Evolutionary conservation across 2,113 vertebrate species (phyloP), one percentile per base, ranked within the genome.

Genomic region (Ictalurus furcatus): DNA sequence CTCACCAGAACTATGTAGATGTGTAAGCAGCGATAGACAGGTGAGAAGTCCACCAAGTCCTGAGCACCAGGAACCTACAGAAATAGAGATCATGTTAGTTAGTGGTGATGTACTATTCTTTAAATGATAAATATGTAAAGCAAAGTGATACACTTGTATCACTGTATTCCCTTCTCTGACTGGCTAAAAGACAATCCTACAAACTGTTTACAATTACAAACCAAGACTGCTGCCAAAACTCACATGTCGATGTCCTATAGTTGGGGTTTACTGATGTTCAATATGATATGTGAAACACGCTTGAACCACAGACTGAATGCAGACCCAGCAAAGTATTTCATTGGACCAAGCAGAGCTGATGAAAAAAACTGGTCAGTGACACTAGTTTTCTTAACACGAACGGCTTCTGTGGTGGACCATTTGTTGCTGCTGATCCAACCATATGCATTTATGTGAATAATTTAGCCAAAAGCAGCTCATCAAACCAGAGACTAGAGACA

Each of bases 1-100:
- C 97, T 97, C 61, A 98, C 97, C 97, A 97, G 93, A 2, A 97
- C 97, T 0, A 97, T 97, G 93, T 99, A 99, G 93, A 99, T 99
- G 87, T 99, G 98, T 34, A 99, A 95, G 94, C 98, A 99, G 34
- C 98, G 95, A 92, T 99, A 99, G 12, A 99, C 98, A 0, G 98
- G 98, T 1, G 98, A 99, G 93, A 99, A 99, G 90, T 99, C 98
- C 93, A 99, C 98, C 94, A 99, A 89, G 83, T 99, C 98, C 86
- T 99, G 98, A 63, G 98, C 97, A 28, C 97, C 98, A 0, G 97
- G 97, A 14, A 98, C 96, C 98, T 99, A 81, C 13, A 16, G 91
- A 81, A 65, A 86, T 6, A 89, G 11, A 61, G 30, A 92, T 67
- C 37, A 67, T 16, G 9, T 73, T 63, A 86, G 0, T 30, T 63